Base-by-base conservation (phyloP, 2,797 vertebrate species). In the Crenichthys baileyi region DNA sequence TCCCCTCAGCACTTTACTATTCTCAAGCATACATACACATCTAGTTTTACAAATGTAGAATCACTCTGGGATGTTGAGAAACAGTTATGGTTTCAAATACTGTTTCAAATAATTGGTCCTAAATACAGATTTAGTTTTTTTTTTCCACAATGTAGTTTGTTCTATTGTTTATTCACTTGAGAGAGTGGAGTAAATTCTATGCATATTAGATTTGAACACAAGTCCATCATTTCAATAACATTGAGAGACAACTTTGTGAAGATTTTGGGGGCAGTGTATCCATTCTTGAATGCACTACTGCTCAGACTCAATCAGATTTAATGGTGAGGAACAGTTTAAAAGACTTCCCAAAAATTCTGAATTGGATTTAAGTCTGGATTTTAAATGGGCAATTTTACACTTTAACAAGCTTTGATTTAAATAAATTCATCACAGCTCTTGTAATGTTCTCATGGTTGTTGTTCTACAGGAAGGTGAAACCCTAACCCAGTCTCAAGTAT, bases 1-100 rank as follows among this genome's bases (percentile, higher is more conserved):
- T 85, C 58, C 67, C 51, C 87, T 78, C 65, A 83, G 53, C 70
- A 56, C 5, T 55, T 74, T 71, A 79, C 81, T 77, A 50, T 56
- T 60, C 70, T 51, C 55, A 60, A 65, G 76, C 73, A 73, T 29
- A 78, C 24, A 16, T 22, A 76, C 24, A 15, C 41, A 13, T 26
- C 24, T 26, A 70, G 65, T 44, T 68, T 44, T 44, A 41, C 1
- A 7, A 44, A 46, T n/a, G n/a, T 26, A 44, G 67, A 70, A 70
- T 70, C 22, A 70, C 41, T 15, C n/a, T 3, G 13, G 24, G 39
- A n/a, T 6, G 41, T n/a, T n/a, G 22, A 7, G n/a, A 24, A 65
- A 22, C 18, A 6, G 61, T 36, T 20, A 9, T 22, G 22, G 18
- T 39, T 41, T 41, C 5, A 41, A 3, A 41, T 39, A 22, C 63